phyloP scores from a whole-genome alignment of 2,113 vertebrate species.

The Cyprinodon tularosa region DNA sequence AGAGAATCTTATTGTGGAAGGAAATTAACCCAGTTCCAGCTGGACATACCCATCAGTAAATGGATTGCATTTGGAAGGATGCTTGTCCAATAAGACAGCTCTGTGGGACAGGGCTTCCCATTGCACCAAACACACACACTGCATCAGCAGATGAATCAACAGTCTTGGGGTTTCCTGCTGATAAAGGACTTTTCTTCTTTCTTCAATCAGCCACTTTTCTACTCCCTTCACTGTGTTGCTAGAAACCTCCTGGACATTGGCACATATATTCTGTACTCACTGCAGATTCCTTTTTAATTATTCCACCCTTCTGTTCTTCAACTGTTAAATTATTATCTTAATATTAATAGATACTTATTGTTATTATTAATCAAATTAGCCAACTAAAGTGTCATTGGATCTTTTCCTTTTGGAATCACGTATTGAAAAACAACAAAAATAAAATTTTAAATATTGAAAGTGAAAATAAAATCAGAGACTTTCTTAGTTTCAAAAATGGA shows the following conservation, averaged over 20 bases:
- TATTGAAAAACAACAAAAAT: too few relatives aligned
- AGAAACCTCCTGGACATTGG: conserved; percentile 9
- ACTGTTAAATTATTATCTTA: neutral
- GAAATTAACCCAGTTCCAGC: conserved; percentile 24
- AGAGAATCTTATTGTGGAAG: conserved; percentile 13
- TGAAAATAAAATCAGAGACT: too few relatives aligned
- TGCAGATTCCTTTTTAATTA: conserved; percentile 1
- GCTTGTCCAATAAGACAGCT: conserved; percentile 33
- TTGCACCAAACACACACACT: conserved; percentile 32
- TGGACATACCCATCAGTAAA: conserved; percentile 33
- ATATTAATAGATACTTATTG: neutral
- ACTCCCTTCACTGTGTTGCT: conserved; percentile 7
- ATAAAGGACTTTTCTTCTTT: conserved; percentile 55
- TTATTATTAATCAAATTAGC: too few relatives aligned
- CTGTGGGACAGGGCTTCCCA: conserved; percentile 30
- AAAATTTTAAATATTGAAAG: too few relatives aligned
- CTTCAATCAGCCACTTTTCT: conserved; percentile 39
- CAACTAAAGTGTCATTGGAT: too few relatives aligned
- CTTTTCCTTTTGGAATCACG: too few relatives aligned
- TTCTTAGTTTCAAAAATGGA: too few relatives aligned
- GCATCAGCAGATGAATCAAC: conserved; percentile 39
- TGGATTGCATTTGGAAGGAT: conserved; percentile 38
- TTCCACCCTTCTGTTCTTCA: too few relatives aligned
- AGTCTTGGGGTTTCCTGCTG: conserved; percentile 58
- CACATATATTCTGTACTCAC: neutral